These are phyloP conservation scores for Otolemur garnettii DNA, from an alignment of 2,113 vertebrate species.

Conservation along the genomic window DNA sequence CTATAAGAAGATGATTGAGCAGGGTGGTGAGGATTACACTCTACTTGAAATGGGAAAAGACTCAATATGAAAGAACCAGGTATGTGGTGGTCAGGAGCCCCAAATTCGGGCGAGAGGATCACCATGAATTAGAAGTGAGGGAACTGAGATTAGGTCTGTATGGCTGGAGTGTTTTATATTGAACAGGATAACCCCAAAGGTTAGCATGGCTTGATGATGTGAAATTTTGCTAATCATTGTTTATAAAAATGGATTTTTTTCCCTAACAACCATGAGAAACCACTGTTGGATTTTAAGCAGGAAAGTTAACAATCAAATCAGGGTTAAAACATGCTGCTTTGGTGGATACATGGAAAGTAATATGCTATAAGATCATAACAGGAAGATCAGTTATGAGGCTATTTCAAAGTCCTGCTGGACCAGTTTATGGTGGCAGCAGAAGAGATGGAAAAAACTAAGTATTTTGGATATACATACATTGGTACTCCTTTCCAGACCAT, in stretches of 20 bases:
- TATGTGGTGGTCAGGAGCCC: neutral
- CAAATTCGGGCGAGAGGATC: neutral
- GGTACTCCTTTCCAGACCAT: neutral
- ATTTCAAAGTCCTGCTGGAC: neutral
- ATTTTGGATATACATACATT: neutral
- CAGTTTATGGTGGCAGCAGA: neutral
- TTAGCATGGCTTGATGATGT: neutral
- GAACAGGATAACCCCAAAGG: neutral
- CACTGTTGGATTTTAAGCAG: neutral
- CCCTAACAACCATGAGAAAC: neutral
- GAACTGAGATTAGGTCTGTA: neutral
- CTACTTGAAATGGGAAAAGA: neutral
- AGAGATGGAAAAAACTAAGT: neutral
- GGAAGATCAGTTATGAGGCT: neutral
- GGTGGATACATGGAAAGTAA: neutral
- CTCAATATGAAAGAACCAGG: neutral
- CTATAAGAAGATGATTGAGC: neutral
- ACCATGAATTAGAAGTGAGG: neutral
- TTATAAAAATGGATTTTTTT: neutral
- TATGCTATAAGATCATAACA: neutral
- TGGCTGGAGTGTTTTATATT: neutral
- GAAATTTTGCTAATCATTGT: neutral
- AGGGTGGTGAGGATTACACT: neutral
- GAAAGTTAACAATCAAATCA: neutral
- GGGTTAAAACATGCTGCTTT: neutral